Conservation (phyloP, 2,113 vertebrate species). For the Propithecus coquereli region DNA sequence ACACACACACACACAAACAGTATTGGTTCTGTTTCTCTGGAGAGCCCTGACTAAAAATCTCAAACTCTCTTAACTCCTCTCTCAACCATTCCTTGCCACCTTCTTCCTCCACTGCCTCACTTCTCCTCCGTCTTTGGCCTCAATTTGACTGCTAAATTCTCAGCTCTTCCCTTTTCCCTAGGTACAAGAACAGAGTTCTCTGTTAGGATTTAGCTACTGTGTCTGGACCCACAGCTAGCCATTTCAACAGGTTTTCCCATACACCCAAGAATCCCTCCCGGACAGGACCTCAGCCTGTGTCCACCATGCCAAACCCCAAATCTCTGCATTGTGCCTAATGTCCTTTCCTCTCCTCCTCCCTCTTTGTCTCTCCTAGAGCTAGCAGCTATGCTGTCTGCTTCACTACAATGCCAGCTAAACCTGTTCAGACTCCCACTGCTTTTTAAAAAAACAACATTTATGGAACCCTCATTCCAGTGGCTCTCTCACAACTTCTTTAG, state of each 20-base stretch:
- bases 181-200: neutral
- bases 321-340: neutral
- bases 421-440: neutral
- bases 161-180: neutral
- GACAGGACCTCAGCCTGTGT: fast-evolving
- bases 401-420: neutral
- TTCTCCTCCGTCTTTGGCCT: neutral
- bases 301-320: neutral
- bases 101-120: neutral
- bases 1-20: neutral
- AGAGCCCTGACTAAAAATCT: neutral
- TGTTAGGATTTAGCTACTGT: neutral
- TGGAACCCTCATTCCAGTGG: neutral
- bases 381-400: neutral
- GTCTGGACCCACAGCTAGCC: neutral
- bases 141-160: neutral
- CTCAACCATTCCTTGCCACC: neutral
- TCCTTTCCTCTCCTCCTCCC: neutral
- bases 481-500: neutral
- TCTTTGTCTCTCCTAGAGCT: neutral
- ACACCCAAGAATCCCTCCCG: neutral
- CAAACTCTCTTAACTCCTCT: too few relatives aligned
- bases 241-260: neutral
- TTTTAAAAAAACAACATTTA: neutral
- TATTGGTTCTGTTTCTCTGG: neutral